Percentiles rank a stretch among this genome's conserved stretches.
phyloP scores from a whole-genome alignment of 2,113 vertebrate species.

The Ailurus styani region DNA sequence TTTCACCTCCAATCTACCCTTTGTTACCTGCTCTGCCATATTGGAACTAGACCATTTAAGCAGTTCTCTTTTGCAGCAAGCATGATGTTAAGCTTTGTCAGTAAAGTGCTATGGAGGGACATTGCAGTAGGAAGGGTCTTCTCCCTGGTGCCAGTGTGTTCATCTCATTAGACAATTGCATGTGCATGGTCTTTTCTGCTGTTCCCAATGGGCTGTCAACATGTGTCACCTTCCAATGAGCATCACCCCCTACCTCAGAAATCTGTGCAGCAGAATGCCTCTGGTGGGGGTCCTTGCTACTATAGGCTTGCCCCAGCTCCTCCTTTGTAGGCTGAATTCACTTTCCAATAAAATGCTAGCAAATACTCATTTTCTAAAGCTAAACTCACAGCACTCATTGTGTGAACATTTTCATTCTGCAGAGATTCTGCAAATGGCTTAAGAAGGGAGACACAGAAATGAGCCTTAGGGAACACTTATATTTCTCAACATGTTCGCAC shows the following conservation, averaged over 20 bases:
- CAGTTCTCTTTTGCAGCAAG: neutral
- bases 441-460: neutral
- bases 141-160: neutral
- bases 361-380: neutral
- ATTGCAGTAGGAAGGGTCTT: neutral
- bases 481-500: neutral
- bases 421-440: neutral
- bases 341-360: neutral
- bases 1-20: neutral
- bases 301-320: neutral
- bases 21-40: neutral
- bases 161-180: neutral
- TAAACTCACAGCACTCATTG: neutral
- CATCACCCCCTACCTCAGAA: neutral
- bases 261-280: neutral
- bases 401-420: neutral
- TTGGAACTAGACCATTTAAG: neutral
- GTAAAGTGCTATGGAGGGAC: neutral
- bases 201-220: neutral
- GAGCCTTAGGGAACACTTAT: neutral
- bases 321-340: neutral
- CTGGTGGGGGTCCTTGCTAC: neutral
- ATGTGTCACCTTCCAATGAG: neutral
- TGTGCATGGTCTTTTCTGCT: neutral
- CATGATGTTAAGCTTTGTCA: neutral